Evolutionary conservation across 2,888 invertebrate species (phyloP).

Genomic region (Dicyrtomina minuta): DNA sequence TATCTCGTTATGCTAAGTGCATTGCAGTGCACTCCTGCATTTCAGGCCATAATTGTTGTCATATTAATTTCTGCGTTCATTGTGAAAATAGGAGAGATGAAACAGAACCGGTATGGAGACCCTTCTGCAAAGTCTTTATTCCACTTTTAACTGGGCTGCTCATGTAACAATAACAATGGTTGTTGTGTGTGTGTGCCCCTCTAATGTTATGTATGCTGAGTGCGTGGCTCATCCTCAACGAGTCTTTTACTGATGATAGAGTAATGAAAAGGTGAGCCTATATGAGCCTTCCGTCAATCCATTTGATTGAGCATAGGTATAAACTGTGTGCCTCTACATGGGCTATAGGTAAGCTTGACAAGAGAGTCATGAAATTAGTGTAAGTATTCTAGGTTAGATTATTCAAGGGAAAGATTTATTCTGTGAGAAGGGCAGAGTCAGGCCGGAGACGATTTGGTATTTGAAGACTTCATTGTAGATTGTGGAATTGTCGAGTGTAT

Average conservation of each 20-base stretch:
- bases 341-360: not conserved
- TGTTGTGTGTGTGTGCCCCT: not conserved
- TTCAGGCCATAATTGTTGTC: too few species aligned
- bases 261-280: not conserved
- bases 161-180: too few species aligned
- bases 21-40: too few species aligned
- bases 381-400: not conserved
- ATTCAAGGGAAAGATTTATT: not conserved
- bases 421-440: not conserved
- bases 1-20: too few species aligned
- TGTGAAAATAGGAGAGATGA: too few species aligned
- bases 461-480: conserved; percentile 21
- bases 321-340: not conserved
- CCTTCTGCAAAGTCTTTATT: too few species aligned
- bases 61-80: too few species aligned
- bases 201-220: not conserved
- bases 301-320: not conserved
- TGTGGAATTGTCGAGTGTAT: too few species aligned
- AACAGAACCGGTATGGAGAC: too few species aligned
- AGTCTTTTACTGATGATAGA: not conserved
- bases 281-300: not conserved
- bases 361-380: not conserved
- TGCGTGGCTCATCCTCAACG: not conserved
- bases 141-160: too few species aligned
- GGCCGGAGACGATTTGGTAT: conserved; percentile 3